phyloP scores from a whole-genome alignment of 2,888 invertebrate genomes.

The Drosophila flavopinicola region DNA sequence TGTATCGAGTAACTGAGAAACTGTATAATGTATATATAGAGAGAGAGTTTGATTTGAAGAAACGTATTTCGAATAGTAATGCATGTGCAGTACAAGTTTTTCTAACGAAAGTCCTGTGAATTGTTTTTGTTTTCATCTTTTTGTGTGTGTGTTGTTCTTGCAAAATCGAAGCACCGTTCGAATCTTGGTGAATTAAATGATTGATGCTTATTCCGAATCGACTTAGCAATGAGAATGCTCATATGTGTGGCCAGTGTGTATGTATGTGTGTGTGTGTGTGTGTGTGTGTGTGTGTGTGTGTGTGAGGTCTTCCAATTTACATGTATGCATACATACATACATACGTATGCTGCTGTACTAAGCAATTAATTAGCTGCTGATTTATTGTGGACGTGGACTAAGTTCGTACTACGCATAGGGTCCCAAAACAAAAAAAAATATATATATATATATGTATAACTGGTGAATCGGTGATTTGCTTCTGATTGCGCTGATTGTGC shows the following conservation, averaged over 20 bases:
- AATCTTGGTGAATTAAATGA: constrained; percentile 55
- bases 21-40: background rate
- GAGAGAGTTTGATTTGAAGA: background rate
- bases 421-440: constrained; percentile 3
- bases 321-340: constrained; percentile 27
- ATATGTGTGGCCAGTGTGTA: constrained; percentile 51
- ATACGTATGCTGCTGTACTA: constrained; percentile 14
- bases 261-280: constrained; percentile 8
- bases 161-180: constrained; percentile 54
- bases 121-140: constrained; percentile 6
- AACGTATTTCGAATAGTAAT: constrained; percentile 9
- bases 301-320: constrained; percentile 31
- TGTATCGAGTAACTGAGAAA: constrained; percentile 1
- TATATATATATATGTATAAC: no score
- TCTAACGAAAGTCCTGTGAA: constrained; percentile 58
- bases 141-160: constrained; percentile 8
- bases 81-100: constrained; percentile 21
- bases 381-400: constrained; percentile 11
- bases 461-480: constrained; percentile 27
- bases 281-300: constrained; percentile 13
- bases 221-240: constrained; percentile 77
- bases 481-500: constrained; percentile 22
- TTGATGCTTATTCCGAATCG: constrained; percentile 59
- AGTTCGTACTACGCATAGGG: constrained; percentile 21
- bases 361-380: background rate